A percentile compares a stretch with the other conserved stretches of the same genome.
phyloP scores from a whole-genome alignment of 2,113 vertebrate species.

The Platanista minor region DNA sequence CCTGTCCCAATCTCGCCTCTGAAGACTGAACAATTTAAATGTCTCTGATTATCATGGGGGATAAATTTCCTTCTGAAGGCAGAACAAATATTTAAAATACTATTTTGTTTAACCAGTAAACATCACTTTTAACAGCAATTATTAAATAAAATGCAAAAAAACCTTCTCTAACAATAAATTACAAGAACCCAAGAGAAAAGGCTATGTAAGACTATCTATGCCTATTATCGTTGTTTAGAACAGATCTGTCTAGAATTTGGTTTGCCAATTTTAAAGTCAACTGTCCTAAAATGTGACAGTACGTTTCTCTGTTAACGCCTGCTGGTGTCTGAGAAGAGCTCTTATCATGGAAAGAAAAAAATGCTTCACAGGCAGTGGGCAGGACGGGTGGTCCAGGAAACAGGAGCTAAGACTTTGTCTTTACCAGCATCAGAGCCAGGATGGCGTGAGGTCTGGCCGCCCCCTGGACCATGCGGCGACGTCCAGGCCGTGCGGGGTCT shows the following conservation, averaged over 20 bases:
- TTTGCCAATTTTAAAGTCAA: conserved; percentile 3
- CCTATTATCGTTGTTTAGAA: not conserved
- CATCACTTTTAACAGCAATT: not conserved
- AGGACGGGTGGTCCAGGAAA: conserved; percentile 31
- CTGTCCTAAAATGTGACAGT: not conserved
- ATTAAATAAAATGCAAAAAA: conserved; percentile 40
- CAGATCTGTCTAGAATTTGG: not conserved
- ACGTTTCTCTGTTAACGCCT: not conserved
- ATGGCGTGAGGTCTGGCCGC: conserved; percentile 47
- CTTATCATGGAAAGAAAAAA: conserved; percentile 46
- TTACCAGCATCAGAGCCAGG: conserved; percentile 39
- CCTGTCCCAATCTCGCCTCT: not conserved
- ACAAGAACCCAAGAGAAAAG: not conserved
- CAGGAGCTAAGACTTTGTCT: conserved; percentile 28
- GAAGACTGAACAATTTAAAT: conserved; percentile 25
- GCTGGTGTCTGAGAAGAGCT: conserved; percentile 13
- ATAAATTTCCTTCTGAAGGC: conserved; percentile 20
- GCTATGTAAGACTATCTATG: not conserved
- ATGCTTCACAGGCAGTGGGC: conserved; percentile 1
- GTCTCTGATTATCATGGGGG: not conserved
- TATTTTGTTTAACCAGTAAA: conserved; percentile 6
- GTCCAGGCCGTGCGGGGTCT: too few relatives aligned
- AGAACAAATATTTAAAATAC: not conserved
- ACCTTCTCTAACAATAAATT: not conserved
- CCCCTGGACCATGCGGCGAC: not conserved